Evolutionary conservation across 2,888 invertebrate genomes (phyloP).

Genomic region (Protonemura montana): DNA sequence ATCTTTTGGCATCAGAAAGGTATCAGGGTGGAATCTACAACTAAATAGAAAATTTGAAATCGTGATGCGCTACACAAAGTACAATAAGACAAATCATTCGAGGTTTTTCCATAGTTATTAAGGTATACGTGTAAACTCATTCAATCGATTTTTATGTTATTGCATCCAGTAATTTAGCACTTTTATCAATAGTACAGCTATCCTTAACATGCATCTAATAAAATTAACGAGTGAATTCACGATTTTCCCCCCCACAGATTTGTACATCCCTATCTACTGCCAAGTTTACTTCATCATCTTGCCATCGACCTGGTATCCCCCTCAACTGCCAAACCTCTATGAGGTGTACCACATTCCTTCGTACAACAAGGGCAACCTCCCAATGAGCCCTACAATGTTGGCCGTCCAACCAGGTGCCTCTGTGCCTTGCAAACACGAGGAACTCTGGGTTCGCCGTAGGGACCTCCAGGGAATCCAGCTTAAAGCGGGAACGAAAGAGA

Average conservation of each 20-base stretch:
- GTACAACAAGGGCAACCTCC: not conserved
- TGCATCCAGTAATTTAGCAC: too few relatives aligned
- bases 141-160: too few relatives aligned
- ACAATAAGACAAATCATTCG: too few relatives aligned
- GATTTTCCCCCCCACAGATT: not conserved
- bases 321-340: not conserved
- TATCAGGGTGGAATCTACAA: too few relatives aligned
- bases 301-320: not conserved
- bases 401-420: not conserved
- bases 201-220: too few relatives aligned
- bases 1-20: too few relatives aligned
- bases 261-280: constrained; percentile 13
- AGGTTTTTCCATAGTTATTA: too few relatives aligned
- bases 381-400: not conserved
- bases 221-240: not conserved
- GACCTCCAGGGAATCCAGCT: constrained; percentile 20
- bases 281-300: constrained; percentile 34
- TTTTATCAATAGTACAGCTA: too few relatives aligned
- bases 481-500: not conserved
- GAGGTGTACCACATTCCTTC: constrained; percentile 19
- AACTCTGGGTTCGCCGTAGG: not conserved
- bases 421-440: constrained; percentile 26
- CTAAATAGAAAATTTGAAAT: too few relatives aligned
- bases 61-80: too few relatives aligned
- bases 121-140: too few relatives aligned